phyloP scores from a whole-genome alignment of 2,888 invertebrate genomes.

The Anarsia innoxiella region DNA sequence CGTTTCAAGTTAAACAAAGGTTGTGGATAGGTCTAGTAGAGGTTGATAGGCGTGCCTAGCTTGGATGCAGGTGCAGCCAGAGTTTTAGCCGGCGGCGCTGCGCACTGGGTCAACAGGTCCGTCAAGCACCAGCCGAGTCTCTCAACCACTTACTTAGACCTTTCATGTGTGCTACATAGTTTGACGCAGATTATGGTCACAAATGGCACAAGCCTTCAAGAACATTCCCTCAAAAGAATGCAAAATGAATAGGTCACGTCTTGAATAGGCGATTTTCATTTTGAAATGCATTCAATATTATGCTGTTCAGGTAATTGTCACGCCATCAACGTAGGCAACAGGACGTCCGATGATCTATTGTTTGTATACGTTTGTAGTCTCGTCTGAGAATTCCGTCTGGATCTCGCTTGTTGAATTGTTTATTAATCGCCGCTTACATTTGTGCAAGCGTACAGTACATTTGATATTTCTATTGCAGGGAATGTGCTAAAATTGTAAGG shows the following conservation, averaged over 20 bases:
- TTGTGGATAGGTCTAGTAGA: too few species aligned
- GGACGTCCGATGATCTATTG: constrained; percentile 62
- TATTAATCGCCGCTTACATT: constrained; percentile 4
- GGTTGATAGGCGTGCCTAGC: constrained; percentile 35
- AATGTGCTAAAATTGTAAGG: constrained; percentile 43
- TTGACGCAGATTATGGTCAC: constrained; percentile 1
- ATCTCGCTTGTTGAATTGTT: constrained; percentile 16
- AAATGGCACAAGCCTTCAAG: too few species aligned
- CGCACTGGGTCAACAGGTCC: constrained; percentile 66
- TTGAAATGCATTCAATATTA: not conserved
- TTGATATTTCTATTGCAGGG: constrained; percentile 20
- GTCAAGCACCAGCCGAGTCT: constrained; percentile 52
- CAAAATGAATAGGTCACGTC: not conserved
- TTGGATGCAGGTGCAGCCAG: constrained; percentile 44
- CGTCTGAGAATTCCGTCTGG: constrained; percentile 53
- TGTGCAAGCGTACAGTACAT: constrained; percentile 1
- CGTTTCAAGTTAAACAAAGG: too few species aligned
- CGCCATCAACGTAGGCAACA: constrained; percentile 46
- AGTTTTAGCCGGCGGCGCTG: constrained; percentile 54
- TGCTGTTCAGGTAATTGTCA: constrained; percentile 41
- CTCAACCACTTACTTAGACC: constrained; percentile 58
- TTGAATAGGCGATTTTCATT: not conserved
- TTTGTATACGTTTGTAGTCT: constrained; percentile 41
- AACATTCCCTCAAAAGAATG: not conserved
- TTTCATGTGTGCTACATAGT: constrained; percentile 28